phyloP scores from a whole-genome alignment of 2,113 vertebrate species.

The Eptesicus fuscus region DNA sequence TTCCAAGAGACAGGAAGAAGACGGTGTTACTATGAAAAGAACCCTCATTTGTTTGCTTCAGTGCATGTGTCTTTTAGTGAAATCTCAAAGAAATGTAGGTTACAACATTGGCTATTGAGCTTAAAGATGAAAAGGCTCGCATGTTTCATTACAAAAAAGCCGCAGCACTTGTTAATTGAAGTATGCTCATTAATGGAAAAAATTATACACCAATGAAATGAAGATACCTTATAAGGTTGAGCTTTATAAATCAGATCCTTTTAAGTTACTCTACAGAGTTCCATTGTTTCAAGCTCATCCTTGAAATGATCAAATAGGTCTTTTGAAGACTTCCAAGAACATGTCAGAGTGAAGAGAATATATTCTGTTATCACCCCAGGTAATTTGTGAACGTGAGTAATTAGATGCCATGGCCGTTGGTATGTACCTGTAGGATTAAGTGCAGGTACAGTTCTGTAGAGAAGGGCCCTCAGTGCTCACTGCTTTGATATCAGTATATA shows the following conservation, averaged over 20 bases:
- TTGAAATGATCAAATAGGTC: neutral
- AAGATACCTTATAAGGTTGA: neutral
- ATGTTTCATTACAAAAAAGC: neutral
- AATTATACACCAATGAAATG: neutral
- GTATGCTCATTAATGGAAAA: neutral
- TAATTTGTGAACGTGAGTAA: neutral
- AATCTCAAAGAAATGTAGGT: neutral
- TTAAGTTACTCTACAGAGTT: neutral
- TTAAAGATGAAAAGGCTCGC: neutral
- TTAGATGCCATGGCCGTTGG: neutral
- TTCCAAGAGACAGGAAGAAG: neutral
- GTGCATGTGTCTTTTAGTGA: neutral
- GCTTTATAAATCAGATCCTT: neutral
- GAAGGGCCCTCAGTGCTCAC: accelerated
- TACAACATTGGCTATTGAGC: neutral
- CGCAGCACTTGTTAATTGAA: neutral
- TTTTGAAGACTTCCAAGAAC: conserved; percentile 4
- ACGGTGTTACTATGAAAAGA: neutral
- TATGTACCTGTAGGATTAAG: neutral
- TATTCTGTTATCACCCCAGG: neutral
- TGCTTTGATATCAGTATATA: accelerated
- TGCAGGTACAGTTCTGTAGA: accelerated
- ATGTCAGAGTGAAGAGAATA: neutral
- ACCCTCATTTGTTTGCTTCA: neutral
- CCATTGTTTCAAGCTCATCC: neutral